These are phyloP conservation scores for Drosophila ohnishii DNA, from an alignment of 1,140 invertebrate species.

Conservation along the genomic window DNA sequence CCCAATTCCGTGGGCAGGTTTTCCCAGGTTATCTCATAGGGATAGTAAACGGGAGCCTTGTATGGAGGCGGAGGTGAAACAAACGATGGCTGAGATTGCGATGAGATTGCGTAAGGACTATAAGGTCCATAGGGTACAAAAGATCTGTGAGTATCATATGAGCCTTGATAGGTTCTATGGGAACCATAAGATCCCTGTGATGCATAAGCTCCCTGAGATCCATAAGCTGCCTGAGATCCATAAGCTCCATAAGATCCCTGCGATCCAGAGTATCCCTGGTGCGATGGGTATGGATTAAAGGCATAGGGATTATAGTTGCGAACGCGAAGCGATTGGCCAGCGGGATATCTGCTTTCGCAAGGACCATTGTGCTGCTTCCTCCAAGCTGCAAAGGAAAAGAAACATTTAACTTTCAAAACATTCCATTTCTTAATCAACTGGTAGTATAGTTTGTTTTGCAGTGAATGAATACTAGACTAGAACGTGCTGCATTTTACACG, in stretches of 20 bases:
- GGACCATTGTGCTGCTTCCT: slow-evolving; percentile 22
- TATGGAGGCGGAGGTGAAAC: slow-evolving; percentile 24
- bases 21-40: slow-evolving; percentile 34
- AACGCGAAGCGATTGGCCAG: slow-evolving; percentile 9
- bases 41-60: slow-evolving; percentile 22
- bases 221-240: neutral
- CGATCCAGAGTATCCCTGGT: neutral
- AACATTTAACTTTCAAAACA: neutral
- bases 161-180: neutral
- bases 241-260: neutral
- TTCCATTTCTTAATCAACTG: neutral
- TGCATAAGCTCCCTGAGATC: neutral
- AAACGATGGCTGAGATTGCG: slow-evolving; percentile 3
- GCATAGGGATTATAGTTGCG: slow-evolving; percentile 33
- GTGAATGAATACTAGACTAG: neutral
- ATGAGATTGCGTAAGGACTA: neutral
- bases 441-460: neutral
- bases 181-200: neutral
- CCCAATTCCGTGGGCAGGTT: slow-evolving; percentile 28
- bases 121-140: slow-evolving; percentile 9
- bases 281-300: neutral
- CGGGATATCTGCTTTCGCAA: slow-evolving; percentile 33
- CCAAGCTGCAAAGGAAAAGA: slow-evolving; percentile 10
- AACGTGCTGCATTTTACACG: slow-evolving; percentile 1
- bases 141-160: neutral